phyloP scores from a whole-genome alignment of 2,888 invertebrate species.

The Cerastoderma edule region DNA sequence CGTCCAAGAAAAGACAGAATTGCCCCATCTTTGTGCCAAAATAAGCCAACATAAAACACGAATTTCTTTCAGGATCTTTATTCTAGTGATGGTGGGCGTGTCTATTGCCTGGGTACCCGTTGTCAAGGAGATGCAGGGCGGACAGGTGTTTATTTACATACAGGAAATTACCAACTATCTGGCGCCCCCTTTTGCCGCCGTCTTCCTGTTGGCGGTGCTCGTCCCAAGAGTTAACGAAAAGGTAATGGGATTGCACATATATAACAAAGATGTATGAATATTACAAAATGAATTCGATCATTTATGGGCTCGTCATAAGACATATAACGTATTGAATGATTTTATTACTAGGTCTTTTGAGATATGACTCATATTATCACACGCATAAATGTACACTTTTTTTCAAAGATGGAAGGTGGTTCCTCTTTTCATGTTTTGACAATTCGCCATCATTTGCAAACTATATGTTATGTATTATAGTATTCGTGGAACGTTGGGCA shows the following conservation, averaged over 20 bases:
- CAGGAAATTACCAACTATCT: conserved; percentile 80
- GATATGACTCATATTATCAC: no score
- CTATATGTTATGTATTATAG: no score
- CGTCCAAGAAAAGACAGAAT: no score
- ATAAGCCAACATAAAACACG: no score
- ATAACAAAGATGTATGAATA: not conserved
- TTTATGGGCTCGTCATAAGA: no score
- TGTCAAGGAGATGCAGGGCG: conserved; percentile 78
- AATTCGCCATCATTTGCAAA: no score
- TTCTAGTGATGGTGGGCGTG: conserved; percentile 77
- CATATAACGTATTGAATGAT: not conserved
- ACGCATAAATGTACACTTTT: no score
- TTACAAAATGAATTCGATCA: no score
- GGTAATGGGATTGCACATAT: conserved; percentile 57
- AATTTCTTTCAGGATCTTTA: conserved; percentile 75
- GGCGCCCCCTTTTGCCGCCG: conserved; percentile 78
- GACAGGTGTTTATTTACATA: conserved; percentile 80
- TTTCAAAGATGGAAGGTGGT: no score
- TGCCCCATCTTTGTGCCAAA: no score
- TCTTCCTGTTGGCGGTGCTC: conserved; percentile 76
- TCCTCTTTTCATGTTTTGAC: no score
- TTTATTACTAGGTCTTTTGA: not conserved
- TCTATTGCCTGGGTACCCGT: conserved; percentile 81
- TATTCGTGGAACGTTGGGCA: no score
- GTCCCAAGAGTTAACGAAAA: conserved; percentile 78